Evolutionary conservation across 2,113 vertebrate species (phyloP).

Genomic region (Scalopus aquaticus): DNA sequence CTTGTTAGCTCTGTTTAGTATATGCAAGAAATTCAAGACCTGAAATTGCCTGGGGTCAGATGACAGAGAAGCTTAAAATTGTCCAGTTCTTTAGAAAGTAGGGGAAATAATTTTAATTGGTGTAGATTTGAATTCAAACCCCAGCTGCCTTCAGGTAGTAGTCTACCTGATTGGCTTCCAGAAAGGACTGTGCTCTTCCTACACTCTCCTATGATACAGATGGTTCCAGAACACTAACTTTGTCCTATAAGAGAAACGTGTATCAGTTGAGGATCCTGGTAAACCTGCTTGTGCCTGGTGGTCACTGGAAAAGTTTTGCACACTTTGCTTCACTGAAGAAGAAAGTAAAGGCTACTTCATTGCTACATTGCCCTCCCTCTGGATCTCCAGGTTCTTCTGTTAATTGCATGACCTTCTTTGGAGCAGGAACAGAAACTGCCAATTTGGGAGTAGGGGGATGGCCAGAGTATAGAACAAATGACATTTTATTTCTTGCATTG

Average conservation of each 20-base stretch:
- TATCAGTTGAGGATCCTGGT: background rate
- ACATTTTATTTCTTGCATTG: background rate
- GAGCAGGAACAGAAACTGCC: background rate
- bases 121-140: background rate
- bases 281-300: background rate
- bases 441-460: background rate
- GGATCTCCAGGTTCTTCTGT: background rate
- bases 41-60: background rate
- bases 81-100: background rate
- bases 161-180: background rate
- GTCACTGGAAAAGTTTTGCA: background rate
- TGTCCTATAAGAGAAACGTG: background rate
- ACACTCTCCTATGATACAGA: background rate
- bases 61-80: background rate
- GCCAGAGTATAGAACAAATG: background rate
- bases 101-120: slow-evolving; percentile 13
- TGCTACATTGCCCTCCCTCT: background rate
- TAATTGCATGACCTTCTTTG: background rate
- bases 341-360: background rate
- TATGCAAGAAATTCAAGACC: slow-evolving; percentile 4
- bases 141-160: background rate
- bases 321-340: background rate
- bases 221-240: background rate
- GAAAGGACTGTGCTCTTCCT: background rate
- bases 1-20: background rate